A percentile compares a stretch with the other conserved stretches of the same genome.
Evolutionary conservation across 2,888 invertebrate species (phyloP).

Genomic region (Pollenia griseotomentosa): DNA sequence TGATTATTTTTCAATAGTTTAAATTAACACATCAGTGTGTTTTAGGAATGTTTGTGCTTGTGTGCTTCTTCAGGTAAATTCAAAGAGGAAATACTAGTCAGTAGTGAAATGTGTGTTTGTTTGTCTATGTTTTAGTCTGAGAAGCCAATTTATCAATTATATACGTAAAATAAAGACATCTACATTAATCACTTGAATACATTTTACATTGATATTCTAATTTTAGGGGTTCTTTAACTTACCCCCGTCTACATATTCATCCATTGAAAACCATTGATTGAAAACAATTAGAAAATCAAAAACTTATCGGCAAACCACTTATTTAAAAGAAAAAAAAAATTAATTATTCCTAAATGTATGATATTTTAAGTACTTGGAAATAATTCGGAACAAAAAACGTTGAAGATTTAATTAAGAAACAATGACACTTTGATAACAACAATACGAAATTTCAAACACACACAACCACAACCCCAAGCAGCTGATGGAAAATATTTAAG

Average conservation of each 20-base stretch:
- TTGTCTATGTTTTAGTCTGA: not conserved
- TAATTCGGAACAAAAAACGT: conserved; percentile 13
- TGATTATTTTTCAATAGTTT: no score
- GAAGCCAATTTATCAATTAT: conserved; percentile 56
- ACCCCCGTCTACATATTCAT: not conserved
- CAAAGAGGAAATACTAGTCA: not conserved
- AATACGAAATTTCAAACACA: not conserved
- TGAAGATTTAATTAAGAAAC: conserved; percentile 37
- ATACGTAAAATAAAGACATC: conserved; percentile 42
- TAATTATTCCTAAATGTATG: conserved; percentile 42
- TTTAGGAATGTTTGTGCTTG: not conserved
- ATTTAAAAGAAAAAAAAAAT: not conserved
- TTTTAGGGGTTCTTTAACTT: conserved; percentile 57
- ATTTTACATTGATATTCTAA: conserved; percentile 11
- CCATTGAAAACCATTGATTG: not conserved
- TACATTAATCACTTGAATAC: not conserved
- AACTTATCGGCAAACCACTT: conserved; percentile 41
- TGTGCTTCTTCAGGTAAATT: not conserved
- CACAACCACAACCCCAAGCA: not conserved
- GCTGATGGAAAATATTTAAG: conserved; percentile 15
- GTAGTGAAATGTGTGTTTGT: no score
- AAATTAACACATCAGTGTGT: not conserved
- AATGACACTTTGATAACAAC: conserved; percentile 19
- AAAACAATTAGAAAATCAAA: conserved; percentile 49
- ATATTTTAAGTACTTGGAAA: conserved; percentile 29